Percentiles rank a stretch among this genome's conserved stretches.
Conservation (phyloP, 2,113 vertebrate species). For the Empidonax traillii region DNA sequence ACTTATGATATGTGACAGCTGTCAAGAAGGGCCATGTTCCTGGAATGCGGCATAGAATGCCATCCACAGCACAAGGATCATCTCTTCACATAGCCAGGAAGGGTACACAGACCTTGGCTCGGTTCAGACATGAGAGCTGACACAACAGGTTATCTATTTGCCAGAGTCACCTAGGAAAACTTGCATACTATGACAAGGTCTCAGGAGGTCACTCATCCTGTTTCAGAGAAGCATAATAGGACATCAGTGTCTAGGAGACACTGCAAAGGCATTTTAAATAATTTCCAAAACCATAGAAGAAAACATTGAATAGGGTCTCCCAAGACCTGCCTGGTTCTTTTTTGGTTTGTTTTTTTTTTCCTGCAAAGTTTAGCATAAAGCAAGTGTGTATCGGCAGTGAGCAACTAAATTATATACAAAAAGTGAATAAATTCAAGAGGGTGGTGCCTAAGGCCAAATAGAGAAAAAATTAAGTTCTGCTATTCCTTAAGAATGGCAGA, state of each 20-base stretch:
- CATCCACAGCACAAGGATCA: slow-evolving; percentile 45
- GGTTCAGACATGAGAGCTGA: neutral
- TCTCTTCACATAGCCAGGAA: slow-evolving; percentile 48
- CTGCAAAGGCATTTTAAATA: neutral
- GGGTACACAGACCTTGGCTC: slow-evolving; percentile 48
- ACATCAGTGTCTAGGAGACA: neutral
- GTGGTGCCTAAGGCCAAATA: neutral
- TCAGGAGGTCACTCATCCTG: neutral
- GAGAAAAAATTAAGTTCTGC: neutral
- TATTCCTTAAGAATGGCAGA: neutral
- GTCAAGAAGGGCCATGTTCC: slow-evolving; percentile 33
- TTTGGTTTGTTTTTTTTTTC: neutral
- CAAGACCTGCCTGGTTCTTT: fast-evolving
- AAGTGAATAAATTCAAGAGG: neutral
- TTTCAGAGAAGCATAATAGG: neutral
- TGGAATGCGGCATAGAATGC: slow-evolving; percentile 40
- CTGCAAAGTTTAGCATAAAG: neutral
- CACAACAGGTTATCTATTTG: slow-evolving; percentile 36
- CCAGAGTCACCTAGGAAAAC: slow-evolving; percentile 50
- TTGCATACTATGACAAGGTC: neutral
- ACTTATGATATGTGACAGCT: slow-evolving; percentile 31
- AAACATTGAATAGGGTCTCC: neutral
- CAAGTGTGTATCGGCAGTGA: neutral
- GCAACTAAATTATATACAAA: neutral
- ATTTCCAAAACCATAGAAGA: neutral